Conservation (phyloP, 2,797 vertebrate species). For the Pteropus rufus region DNA sequence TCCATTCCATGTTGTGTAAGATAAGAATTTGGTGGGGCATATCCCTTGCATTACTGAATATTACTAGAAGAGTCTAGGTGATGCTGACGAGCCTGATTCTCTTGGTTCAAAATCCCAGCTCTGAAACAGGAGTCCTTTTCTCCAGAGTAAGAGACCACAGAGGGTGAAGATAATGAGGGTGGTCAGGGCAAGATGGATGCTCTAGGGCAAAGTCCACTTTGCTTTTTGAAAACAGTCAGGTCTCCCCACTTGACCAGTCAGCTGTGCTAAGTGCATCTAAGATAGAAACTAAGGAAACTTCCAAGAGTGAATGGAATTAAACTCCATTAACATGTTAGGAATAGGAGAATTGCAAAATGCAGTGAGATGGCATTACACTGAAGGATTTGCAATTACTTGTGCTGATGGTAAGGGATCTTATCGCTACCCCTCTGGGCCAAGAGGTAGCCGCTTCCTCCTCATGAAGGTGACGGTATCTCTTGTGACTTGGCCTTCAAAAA, state of each 20-base stretch:
- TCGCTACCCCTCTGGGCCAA: background rate
- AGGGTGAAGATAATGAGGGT: background rate
- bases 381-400: background rate
- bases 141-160: background rate
- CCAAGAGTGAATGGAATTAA: background rate
- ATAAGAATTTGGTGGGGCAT: background rate
- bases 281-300: background rate
- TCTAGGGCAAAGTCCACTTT: background rate
- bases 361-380: background rate
- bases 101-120: background rate
- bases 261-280: background rate
- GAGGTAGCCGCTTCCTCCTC: background rate
- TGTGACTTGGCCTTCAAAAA: background rate
- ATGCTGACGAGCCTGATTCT: background rate
- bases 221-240: background rate
- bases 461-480: background rate
- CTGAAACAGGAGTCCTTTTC: background rate
- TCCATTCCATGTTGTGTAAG: background rate
- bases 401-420: background rate
- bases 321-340: background rate
- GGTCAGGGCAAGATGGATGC: background rate
- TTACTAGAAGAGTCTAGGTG: background rate
- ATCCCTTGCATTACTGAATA: background rate
- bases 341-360: background rate
- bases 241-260: background rate